Percentiles rank a stretch among this genome's conserved stretches.
phyloP scores from a whole-genome alignment of 2,888 invertebrate genomes.

The Eupithecia abbreviata region DNA sequence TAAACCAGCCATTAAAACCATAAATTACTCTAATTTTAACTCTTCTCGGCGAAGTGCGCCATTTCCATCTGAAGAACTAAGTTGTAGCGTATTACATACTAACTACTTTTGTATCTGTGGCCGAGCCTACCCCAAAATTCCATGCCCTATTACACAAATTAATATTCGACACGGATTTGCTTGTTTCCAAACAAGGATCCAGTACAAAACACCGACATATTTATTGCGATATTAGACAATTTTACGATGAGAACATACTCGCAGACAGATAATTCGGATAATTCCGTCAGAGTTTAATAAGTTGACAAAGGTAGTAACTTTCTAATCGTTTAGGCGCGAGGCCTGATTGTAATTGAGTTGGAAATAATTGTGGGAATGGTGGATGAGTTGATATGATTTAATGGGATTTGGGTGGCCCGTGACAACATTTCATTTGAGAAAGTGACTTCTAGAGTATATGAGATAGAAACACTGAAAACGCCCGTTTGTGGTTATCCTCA shows the following conservation, averaged over 20 bases:
- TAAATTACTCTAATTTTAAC: not conserved
- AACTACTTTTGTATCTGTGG: conserved; percentile 15
- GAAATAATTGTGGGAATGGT: conserved; percentile 74
- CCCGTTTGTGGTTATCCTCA: not conserved
- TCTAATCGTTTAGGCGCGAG: conserved; percentile 75
- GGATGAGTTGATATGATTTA: conserved; percentile 50
- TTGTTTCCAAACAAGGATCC: conserved; percentile 77
- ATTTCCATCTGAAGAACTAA: not conserved
- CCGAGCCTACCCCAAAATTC: conserved; percentile 55
- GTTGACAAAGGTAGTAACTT: conserved; percentile 76
- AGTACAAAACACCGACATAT: conserved; percentile 66
- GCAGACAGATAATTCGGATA: conserved; percentile 70
- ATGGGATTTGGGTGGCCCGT: conserved; percentile 24
- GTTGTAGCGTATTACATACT: not conserved
- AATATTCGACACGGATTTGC: conserved; percentile 73
- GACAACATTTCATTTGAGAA: conserved; percentile 29
- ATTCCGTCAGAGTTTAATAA: conserved; percentile 83
- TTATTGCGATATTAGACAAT: conserved; percentile 80
- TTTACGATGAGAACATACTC: conserved; percentile 79
- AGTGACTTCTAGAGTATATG: not conserved
- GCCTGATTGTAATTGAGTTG: conserved; percentile 67
- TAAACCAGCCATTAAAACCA: not conserved
- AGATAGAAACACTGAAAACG: not conserved
- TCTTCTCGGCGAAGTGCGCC: not conserved
- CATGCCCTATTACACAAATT: conserved; percentile 72